Conservation (phyloP, 2,797 vertebrate species). For the Choloepus didactylus region DNA sequence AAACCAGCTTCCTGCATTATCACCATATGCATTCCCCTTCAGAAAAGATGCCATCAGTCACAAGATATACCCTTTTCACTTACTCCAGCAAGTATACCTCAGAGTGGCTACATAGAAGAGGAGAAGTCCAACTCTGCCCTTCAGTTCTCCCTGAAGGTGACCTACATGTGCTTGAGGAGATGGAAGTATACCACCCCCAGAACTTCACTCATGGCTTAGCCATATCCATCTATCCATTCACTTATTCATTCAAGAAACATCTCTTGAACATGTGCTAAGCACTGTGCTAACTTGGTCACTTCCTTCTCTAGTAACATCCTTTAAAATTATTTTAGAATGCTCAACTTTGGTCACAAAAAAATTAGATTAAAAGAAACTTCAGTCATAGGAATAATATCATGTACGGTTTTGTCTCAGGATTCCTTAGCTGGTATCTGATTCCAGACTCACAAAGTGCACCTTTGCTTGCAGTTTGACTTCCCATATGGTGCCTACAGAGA, state of each 20-base stretch:
- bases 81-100: not conserved
- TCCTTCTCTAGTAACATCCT: not conserved
- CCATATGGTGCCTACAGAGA: not conserved
- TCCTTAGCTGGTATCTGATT: constrained; percentile 39
- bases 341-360: not conserved
- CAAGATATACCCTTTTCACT: not conserved
- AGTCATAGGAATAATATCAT: not conserved
- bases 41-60: not conserved
- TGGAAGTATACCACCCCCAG: not conserved
- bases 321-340: constrained; percentile 38
- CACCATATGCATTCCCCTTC: not conserved
- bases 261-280: not conserved
- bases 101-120: not conserved
- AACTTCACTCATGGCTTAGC: not conserved
- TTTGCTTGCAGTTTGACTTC: constrained; percentile 50
- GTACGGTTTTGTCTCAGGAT: constrained; percentile 12
- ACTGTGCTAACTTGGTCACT: not conserved
- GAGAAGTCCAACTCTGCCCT: not conserved
- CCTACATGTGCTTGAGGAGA: not conserved
- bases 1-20: not conserved
- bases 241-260: not conserved
- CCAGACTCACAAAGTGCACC: not conserved
- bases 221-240: not conserved
- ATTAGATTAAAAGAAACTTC: not conserved
- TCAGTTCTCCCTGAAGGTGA: constrained; percentile 10